Evolutionary conservation across 1,140 invertebrate genomes (phyloP), one percentile per base, ranked within the genome.

Genomic region (Chrysomallon squamiferum): DNA sequence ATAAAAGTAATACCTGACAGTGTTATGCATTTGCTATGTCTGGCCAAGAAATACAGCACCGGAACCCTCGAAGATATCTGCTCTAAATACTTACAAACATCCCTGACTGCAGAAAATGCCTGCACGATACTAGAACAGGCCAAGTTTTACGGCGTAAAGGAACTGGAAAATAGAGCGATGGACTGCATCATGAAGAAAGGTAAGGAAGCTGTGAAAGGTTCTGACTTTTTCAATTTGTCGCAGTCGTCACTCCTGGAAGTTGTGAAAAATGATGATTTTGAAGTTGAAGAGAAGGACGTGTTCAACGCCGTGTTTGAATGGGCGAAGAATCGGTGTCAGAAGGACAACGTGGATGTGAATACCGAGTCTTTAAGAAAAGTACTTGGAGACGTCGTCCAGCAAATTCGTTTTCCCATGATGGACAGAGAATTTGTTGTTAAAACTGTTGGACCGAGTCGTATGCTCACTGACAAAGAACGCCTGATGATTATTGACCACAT

Each of bases 41-140:
- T 92, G 3, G 92, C 92, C 15, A 93, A 93, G 76, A 94, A 94
- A 75, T 94, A 94, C 84, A 91, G 91, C 4, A 91, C 94, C 0
- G 89, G 91, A 7, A 90, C 91, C 13, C 83, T 94, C 61, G 92
- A 93, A 78, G 90, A 91, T 67, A 90, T 91, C 72, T 94, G 93
- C 84, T 91, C 93, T 2, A 91, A 93, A 74, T 93, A 92, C 82
- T 84, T 94, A n/a, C 90, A 92, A 75, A 88, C 88, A 32, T 92
- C 92, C 80, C 85, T 94, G 30, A 89, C 89, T 27, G 88, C 89
- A 27, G 91, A 93, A 68, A 94, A 94, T 86, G 92, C 92, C 6
- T 94, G 75, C 62, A 50, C 62, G 27, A 71, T 75, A 30, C 50
- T 75, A 20, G 66, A 71, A 41, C 66, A 77, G 43, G 73, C 73